Base-by-base conservation (phyloP, 2,113 vertebrate genomes). In the Gambusia holbrooki region DNA sequence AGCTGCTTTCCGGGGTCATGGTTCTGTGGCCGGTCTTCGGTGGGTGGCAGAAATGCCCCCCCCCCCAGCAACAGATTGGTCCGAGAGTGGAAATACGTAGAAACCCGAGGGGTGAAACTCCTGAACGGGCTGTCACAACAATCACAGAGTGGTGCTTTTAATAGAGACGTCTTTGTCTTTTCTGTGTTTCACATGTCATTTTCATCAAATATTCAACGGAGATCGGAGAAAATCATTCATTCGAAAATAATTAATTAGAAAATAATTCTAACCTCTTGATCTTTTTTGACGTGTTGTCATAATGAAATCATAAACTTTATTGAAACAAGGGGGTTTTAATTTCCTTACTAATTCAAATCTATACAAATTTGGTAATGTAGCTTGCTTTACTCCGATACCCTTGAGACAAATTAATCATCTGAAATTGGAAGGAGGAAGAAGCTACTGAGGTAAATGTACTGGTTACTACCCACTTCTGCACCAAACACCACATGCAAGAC, bases 1-100 rank as follows among this genome's bases (percentile, higher is more conserved):
- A 76, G 74, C 71, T 82, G 69, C 62, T 89, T 88, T 90, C 88
- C 88, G 78, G 84, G 90, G 89, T 92, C 89, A 90, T 12, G 65
- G 74, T 85, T 69, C 61, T 79, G 76, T 58, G 85, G 85, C 87
- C 80, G 14, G 81, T 80, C 69, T 42, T 77, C 64, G 84, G 83
- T 62, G 30, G 69, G 48, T 28, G 80, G 68, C 33, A n/a, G 72
- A 84, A 74, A 84, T 67, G 66, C 77, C 82, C 77, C 83, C 77
- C 82, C 77, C 83, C 81, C 60, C 63, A 45, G 77, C 68, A 77
- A 81, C 37, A 80, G 83, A 78, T 71, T 42, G 64, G 64, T 32
- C 32, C 54, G 65, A 54, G 60, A 71, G 81, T 72, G 64, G 62
- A 78, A 22, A 60, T 33, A 67, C 10, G 66, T 35, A 71, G 74